phyloP scores from a whole-genome alignment of 2,888 invertebrate genomes.

The Molorchus minor region DNA sequence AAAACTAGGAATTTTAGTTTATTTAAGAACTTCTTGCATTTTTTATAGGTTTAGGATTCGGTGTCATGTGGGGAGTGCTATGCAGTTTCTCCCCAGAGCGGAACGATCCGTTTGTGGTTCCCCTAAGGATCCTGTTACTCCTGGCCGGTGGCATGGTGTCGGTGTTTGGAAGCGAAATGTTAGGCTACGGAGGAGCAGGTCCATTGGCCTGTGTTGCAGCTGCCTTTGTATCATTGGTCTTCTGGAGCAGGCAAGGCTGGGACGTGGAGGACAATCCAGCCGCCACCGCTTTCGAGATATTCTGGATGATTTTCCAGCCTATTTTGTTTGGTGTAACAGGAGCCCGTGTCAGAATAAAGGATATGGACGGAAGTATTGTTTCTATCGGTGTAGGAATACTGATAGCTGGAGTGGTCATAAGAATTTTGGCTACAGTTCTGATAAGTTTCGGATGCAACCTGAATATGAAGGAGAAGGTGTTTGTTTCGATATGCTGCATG shows the following conservation, averaged over 20 bases:
- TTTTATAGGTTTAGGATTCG: conserved; percentile 67
- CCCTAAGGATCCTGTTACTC: conserved; percentile 80
- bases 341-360: conserved; percentile 82
- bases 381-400: conserved; percentile 77
- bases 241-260: conserved; percentile 87
- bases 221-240: conserved; percentile 82
- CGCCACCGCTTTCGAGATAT: conserved; percentile 85
- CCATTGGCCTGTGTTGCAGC: conserved; percentile 86
- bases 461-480: conserved; percentile 89
- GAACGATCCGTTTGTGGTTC: conserved; percentile 83
- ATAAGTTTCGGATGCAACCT: conserved; percentile 81
- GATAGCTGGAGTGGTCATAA: conserved; percentile 70
- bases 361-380: conserved; percentile 75
- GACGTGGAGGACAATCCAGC: conserved; percentile 88
- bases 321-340: conserved; percentile 94
- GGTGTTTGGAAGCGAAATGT: conserved; percentile 85
- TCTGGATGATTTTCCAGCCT: conserved; percentile 97
- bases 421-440: conserved; percentile 73
- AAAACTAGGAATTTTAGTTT: no score
- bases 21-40: no score
- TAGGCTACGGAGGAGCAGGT: conserved; percentile 77
- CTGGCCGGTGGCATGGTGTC: conserved; percentile 84
- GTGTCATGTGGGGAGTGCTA: conserved; percentile 81
- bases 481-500: conserved; percentile 92
- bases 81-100: conserved; percentile 85